A percentile compares a stretch with the other conserved stretches of the same genome.
Conservation (phyloP, 1,140 invertebrate genomes). For the Brachionus angularis region DNA sequence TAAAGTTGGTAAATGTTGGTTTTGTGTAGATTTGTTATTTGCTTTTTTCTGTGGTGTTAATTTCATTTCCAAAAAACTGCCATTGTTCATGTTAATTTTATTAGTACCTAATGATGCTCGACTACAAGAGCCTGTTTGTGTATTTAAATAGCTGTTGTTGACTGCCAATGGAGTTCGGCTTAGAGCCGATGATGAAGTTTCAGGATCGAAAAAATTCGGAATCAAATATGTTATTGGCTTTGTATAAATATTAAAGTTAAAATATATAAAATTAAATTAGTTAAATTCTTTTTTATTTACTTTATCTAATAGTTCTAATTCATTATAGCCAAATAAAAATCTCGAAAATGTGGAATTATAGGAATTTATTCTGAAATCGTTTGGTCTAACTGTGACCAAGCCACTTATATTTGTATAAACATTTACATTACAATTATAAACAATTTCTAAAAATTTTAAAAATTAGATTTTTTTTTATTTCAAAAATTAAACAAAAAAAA, state of each 20-base stretch:
- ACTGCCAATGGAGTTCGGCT: slow-evolving; percentile 23
- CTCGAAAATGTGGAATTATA: slow-evolving; percentile 67
- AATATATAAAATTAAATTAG: slow-evolving; percentile 39
- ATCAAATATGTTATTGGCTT: slow-evolving; percentile 50
- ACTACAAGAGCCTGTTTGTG: too few relatives aligned
- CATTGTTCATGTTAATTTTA: slow-evolving; percentile 5
- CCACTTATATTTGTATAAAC: slow-evolving; percentile 68
- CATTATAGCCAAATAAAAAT: slow-evolving; percentile 65
- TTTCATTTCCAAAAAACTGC: slow-evolving; percentile 24
- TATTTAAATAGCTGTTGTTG: neutral
- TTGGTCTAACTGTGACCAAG: slow-evolving; percentile 65
- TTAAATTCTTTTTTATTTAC: slow-evolving; percentile 48
- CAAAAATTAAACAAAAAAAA: neutral
- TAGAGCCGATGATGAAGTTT: slow-evolving; percentile 40
- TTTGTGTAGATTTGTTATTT: neutral
- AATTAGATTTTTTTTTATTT: neutral
- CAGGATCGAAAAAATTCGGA: slow-evolving; percentile 49
- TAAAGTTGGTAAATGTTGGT: neutral
- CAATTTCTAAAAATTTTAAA: slow-evolving; percentile 39
- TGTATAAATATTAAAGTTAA: slow-evolving; percentile 19
- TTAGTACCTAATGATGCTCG: too few relatives aligned
- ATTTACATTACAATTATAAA: slow-evolving; percentile 52
- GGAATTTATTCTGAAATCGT: slow-evolving; percentile 63
- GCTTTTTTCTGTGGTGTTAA: neutral
- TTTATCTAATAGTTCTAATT: slow-evolving; percentile 63